Percentiles rank a stretch among this genome's conserved stretches.
These are phyloP conservation scores for Chrysolina haemoptera DNA, from an alignment of 2,888 invertebrate genomes.

Conservation along the genomic window DNA sequence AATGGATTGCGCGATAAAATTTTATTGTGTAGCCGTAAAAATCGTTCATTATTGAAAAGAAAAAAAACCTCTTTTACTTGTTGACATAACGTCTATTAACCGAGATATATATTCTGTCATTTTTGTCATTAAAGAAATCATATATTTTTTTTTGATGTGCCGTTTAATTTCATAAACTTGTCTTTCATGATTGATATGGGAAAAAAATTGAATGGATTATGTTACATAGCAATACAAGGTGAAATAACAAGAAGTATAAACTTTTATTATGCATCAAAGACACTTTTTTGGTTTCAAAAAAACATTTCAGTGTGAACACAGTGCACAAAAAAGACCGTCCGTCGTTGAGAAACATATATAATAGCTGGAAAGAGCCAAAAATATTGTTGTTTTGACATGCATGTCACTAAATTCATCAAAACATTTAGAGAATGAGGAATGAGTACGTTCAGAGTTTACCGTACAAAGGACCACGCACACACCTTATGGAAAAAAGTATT, in stretches of 20 bases:
- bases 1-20: constrained; percentile 16
- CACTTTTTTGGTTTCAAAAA: no score
- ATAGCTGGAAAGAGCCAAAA: no score
- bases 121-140: constrained; percentile 1
- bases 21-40: constrained; percentile 22
- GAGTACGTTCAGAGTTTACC: no score
- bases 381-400: no score
- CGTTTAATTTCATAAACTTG: background rate
- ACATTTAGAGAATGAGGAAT: no score
- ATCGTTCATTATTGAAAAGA: constrained; percentile 15
- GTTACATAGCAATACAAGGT: background rate
- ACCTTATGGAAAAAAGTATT: no score
- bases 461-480: no score
- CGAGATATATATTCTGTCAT: constrained; percentile 18
- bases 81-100: background rate
- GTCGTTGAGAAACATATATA: no score
- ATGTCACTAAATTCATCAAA: no score
- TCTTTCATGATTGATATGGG: background rate
- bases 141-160: background rate
- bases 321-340: no score
- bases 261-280: background rate
- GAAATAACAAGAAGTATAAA: background rate
- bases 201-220: background rate
- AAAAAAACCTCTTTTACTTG: constrained; percentile 10
- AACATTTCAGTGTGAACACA: no score